These are phyloP conservation scores for Paralichthys olivaceus DNA, from an alignment of 2,113 vertebrate genomes.

Conservation along the genomic window DNA sequence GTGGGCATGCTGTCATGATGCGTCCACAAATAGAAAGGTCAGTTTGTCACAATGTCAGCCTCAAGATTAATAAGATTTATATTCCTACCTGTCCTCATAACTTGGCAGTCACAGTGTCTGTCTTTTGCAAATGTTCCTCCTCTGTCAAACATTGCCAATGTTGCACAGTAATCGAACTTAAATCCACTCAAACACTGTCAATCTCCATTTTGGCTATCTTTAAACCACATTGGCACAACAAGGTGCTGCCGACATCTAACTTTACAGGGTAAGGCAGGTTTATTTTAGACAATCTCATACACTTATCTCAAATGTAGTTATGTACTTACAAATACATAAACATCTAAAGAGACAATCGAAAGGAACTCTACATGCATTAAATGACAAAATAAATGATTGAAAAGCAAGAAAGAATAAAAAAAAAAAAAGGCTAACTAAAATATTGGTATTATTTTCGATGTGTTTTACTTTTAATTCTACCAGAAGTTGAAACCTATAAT, in stretches of 20 bases:
- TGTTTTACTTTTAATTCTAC: too few relatives aligned
- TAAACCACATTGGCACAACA: not conserved
- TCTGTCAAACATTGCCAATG: not conserved
- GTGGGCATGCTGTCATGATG: conserved; percentile 2
- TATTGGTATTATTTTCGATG: too few relatives aligned
- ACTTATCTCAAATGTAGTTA: not conserved
- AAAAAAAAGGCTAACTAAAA: too few relatives aligned
- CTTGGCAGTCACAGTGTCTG: not conserved
- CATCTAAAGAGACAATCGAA: too few relatives aligned
- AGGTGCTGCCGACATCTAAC: not conserved
- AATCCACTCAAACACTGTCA: not conserved
- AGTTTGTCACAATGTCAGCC: conserved; percentile 1
- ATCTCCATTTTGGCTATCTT: not conserved
- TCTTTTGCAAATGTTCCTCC: not conserved
- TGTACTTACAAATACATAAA: not conserved
- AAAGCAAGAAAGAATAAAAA: too few relatives aligned
- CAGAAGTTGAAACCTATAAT: too few relatives aligned
- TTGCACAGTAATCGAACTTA: not conserved
- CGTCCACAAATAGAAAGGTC: not conserved
- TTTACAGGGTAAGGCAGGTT: not conserved
- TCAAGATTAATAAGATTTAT: not conserved
- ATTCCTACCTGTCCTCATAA: not conserved
- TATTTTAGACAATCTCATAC: not conserved
- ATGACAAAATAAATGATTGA: too few relatives aligned
- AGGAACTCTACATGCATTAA: too few relatives aligned